A percentile compares a stretch with the other conserved stretches of the same genome.
Conservation (phyloP, 1,140 invertebrate genomes). For the Cotesia vestalis region DNA sequence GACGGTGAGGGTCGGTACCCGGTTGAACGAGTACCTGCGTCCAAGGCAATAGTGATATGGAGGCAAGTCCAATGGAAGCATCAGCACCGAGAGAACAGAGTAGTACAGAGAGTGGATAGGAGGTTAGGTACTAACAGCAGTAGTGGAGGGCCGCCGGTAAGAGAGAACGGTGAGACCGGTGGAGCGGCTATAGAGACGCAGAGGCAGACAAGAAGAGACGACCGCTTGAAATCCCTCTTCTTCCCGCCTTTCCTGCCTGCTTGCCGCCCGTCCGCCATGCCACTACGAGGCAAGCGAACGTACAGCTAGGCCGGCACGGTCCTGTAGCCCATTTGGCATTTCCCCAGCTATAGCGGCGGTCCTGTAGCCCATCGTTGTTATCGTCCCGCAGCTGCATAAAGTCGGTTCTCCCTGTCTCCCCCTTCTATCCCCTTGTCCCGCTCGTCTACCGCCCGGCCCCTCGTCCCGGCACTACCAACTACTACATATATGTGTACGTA, state of each 20-base stretch:
- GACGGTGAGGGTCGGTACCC: conserved; percentile 37
- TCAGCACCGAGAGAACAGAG: background rate
- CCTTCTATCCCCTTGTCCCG: conserved; percentile 20
- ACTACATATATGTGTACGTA: background rate
- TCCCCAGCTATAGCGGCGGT: conserved; percentile 66
- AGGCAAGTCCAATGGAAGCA: conserved; percentile 26
- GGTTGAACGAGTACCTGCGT: conserved; percentile 31
- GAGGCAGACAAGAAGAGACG: conserved; percentile 59
- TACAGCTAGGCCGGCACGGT: conserved; percentile 62
- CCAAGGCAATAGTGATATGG: conserved; percentile 35
- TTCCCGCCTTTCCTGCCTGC: conserved; percentile 50
- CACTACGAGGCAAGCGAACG: conserved; percentile 56
- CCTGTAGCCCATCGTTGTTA: conserved; percentile 69
- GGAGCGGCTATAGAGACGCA: conserved; percentile 46
- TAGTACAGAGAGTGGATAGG: background rate
- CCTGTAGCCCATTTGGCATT: conserved; percentile 69
- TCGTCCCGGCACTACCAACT: conserved; percentile 30
- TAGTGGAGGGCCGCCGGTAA: conserved; percentile 42
- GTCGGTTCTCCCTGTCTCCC: conserved; percentile 42
- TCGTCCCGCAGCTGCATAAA: conserved; percentile 70
- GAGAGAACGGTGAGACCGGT: conserved; percentile 46
- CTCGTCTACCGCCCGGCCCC: conserved; percentile 24
- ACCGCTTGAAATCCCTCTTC: conserved; percentile 56
- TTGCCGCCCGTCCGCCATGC: conserved; percentile 53
- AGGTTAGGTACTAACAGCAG: conserved; percentile 43